Conservation (phyloP, 2,113 vertebrate genomes). For the Sylvilagus bachmani region DNA sequence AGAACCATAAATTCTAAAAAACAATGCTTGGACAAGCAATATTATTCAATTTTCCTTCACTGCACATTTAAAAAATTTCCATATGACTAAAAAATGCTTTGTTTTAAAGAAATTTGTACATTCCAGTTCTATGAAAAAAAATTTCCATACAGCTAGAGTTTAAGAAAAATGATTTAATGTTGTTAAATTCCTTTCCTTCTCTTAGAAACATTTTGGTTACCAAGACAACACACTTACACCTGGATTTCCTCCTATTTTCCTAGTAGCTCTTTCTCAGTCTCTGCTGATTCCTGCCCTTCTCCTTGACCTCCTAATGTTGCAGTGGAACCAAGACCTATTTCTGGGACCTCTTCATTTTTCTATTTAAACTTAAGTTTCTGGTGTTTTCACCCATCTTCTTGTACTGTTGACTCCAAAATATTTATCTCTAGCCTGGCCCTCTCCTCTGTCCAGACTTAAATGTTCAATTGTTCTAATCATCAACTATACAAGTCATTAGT, state of each 20-base stretch:
- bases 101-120: neutral
- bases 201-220: conserved; percentile 18
- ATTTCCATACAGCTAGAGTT: neutral
- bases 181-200: neutral
- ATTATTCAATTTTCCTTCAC: neutral
- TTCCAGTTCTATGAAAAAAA: neutral
- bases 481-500: neutral
- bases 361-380: neutral
- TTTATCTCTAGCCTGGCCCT: neutral
- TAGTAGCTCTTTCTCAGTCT: neutral
- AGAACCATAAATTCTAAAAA: neutral
- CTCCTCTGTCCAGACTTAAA: neutral
- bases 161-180: neutral
- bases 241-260: neutral
- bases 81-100: neutral
- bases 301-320: neutral
- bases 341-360: neutral
- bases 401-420: neutral
- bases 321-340: neutral
- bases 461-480: neutral
- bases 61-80: neutral
- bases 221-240: neutral
- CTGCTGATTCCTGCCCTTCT: neutral
- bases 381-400: neutral
- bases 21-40: neutral